phyloP scores from a whole-genome alignment of 2,113 vertebrate species.

The Elephantulus edwardii region DNA sequence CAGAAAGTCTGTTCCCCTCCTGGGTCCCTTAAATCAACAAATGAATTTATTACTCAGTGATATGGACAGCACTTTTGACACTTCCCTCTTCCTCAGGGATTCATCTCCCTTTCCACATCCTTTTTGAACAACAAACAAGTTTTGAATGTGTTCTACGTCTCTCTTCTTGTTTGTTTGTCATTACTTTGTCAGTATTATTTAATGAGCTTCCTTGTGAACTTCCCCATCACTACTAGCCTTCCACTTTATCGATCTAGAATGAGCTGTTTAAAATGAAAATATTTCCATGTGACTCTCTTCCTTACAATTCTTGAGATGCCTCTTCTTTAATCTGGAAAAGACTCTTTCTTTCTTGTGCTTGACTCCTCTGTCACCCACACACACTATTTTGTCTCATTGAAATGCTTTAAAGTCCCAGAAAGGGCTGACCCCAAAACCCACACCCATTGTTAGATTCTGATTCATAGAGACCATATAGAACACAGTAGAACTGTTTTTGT shows the following conservation, averaged over 20 bases:
- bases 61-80: neutral
- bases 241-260: neutral
- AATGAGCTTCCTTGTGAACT: slow-evolving; percentile 5
- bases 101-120: neutral
- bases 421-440: neutral
- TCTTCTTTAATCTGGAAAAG: neutral
- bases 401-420: slow-evolving; percentile 19
- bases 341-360: neutral
- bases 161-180: neutral
- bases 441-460: neutral
- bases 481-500: neutral
- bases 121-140: neutral
- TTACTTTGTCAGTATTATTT: neutral
- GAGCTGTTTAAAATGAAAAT: slow-evolving; percentile 6
- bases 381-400: neutral
- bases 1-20: neutral
- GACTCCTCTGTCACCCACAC: neutral
- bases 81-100: neutral
- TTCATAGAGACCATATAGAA: neutral
- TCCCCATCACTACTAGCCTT: neutral
- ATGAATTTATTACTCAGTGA: neutral
- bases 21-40: neutral
- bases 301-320: neutral
- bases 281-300: neutral
- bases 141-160: neutral